These are phyloP conservation scores for Rhegmatorhina hoffmannsi DNA, from an alignment of 2,113 vertebrate genomes.

Conservation along the genomic window DNA sequence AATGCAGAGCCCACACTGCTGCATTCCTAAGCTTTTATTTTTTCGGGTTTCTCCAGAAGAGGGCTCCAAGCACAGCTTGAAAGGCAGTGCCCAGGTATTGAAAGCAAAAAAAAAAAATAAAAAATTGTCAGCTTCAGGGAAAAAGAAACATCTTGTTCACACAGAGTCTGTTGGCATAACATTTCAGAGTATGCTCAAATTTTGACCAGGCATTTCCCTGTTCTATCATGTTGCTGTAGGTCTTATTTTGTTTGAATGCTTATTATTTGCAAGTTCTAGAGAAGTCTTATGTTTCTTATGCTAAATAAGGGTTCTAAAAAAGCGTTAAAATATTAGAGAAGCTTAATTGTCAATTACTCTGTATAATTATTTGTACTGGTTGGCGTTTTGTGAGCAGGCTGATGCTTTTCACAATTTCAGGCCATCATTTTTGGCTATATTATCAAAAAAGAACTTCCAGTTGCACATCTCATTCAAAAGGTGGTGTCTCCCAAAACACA, in stretches of 20 bases:
- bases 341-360: background rate
- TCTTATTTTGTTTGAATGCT: background rate
- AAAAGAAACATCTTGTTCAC: background rate
- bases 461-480: background rate
- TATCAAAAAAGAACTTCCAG: background rate
- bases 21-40: slow-evolving; percentile 27
- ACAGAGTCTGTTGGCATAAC: background rate
- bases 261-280: background rate
- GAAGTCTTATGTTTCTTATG: background rate
- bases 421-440: background rate
- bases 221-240: background rate
- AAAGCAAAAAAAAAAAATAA: slow-evolving; percentile 20
- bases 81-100: slow-evolving; percentile 43
- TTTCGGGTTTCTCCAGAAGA: slow-evolving; percentile 80
- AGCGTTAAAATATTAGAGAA: background rate
- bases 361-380: background rate
- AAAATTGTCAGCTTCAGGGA: background rate
- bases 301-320: background rate
- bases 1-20: background rate
- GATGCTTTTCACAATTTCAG: background rate
- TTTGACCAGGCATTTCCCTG: background rate
- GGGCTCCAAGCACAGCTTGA: slow-evolving; percentile 79
- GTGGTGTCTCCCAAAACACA: background rate
- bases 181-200: background rate
- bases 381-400: background rate